Conservation (phyloP, 2,888 invertebrate species). For the Andrena praecox region DNA sequence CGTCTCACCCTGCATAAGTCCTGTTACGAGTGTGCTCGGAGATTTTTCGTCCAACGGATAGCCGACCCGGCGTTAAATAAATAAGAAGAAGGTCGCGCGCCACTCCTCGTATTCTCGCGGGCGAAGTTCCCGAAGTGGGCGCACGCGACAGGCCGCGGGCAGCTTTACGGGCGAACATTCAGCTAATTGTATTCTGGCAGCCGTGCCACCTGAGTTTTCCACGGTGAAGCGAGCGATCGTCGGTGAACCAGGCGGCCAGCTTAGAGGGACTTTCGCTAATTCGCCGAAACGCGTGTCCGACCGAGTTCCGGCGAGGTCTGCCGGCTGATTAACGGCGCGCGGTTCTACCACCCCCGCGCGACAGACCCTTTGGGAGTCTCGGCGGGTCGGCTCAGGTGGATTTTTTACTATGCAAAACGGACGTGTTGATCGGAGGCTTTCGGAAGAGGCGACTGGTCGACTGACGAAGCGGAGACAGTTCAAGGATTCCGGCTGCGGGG, state of each 20-base stretch:
- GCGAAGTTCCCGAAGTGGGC: constrained; percentile 70
- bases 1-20: not conserved
- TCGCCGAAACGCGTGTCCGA: constrained; percentile 32
- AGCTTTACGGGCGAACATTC: constrained; percentile 28
- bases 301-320: not conserved
- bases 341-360: not conserved
- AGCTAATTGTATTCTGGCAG: constrained; percentile 49
- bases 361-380: not conserved
- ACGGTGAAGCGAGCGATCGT: constrained; percentile 33
- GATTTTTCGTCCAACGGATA: constrained; percentile 67
- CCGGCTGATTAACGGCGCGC: constrained; percentile 22
- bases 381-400: no score
- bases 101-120: constrained; percentile 16
- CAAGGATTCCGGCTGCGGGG: constrained; percentile 13
- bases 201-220: constrained; percentile 49
- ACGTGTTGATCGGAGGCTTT: not conserved
- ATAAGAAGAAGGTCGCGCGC: constrained; percentile 61
- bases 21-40: constrained; percentile 6
- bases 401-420: not conserved
- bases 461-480: constrained; percentile 1
- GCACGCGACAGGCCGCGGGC: constrained; percentile 16
- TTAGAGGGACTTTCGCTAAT: constrained; percentile 38
- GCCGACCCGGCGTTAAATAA: constrained; percentile 69
- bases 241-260: constrained; percentile 25
- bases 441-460: not conserved